Conservation (phyloP, 2,888 invertebrate genomes). For the Proisotoma minuta region DNA sequence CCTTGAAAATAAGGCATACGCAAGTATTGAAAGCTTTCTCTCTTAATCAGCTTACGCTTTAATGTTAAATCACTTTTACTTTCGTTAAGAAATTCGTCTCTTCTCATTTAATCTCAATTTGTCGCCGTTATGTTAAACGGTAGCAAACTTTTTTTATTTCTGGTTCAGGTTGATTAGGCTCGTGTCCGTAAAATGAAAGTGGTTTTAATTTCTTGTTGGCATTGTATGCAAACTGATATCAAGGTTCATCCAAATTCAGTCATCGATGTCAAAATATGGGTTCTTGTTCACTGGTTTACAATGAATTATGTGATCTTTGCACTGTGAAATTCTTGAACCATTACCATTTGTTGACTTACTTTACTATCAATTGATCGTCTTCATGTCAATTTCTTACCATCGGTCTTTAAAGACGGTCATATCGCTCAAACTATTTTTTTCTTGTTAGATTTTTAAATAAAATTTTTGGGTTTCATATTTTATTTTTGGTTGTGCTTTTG, state of each 20-base stretch:
- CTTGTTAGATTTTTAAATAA: not conserved
- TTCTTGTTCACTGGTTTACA: conserved; percentile 8
- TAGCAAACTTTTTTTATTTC: not conserved
- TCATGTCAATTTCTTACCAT: conserved; percentile 10
- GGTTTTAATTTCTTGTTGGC: conserved; percentile 10
- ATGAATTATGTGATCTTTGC: conserved; percentile 44
- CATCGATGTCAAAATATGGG: conserved; percentile 9
- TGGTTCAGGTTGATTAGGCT: conserved; percentile 15
- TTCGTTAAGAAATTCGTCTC: not conserved
- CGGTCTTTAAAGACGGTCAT: conserved; percentile 8
- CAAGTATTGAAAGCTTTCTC: conserved; percentile 9
- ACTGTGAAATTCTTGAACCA: conserved; percentile 29
- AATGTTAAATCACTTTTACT: conserved; percentile 12
- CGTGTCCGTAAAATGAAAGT: conserved; percentile 18
- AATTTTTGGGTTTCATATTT: not conserved
- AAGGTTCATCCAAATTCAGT: not conserved
- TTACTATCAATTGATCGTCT: not conserved
- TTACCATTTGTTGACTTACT: conserved; percentile 6
- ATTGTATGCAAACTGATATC: not conserved
- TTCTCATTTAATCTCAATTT: not conserved
- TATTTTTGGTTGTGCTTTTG: not conserved
- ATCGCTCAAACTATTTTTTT: not conserved
- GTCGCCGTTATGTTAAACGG: not conserved
- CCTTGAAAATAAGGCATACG: not conserved
- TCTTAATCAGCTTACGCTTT: conserved; percentile 2